A percentile compares a stretch with the other conserved stretches of the same genome.
Conservation (phyloP, 2,888 invertebrate genomes). For the Drosophila mercatorum region DNA sequence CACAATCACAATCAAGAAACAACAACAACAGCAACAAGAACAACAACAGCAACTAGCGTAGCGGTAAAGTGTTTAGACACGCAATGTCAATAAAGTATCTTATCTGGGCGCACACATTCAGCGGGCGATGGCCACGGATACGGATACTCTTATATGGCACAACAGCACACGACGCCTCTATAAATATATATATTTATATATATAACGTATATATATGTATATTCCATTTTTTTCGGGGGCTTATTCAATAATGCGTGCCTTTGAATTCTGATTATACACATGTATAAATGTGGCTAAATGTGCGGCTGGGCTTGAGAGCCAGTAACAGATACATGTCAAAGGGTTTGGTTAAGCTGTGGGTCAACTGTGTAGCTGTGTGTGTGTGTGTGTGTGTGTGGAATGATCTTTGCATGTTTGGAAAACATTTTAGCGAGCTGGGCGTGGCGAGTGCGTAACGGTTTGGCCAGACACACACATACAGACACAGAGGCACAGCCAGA, state of each 20-base stretch:
- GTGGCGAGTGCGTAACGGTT: constrained; percentile 70
- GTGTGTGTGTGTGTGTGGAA: constrained; percentile 37
- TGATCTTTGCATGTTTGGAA: constrained; percentile 78
- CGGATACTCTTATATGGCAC: constrained; percentile 60
- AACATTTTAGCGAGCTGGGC: constrained; percentile 75
- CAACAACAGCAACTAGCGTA: constrained; percentile 53
- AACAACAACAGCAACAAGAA: constrained; percentile 58
- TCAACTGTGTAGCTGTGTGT: constrained; percentile 23
- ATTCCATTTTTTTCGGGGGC: constrained; percentile 19
- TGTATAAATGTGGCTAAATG: constrained; percentile 32
- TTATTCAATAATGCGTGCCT: constrained; percentile 77
- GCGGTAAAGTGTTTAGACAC: constrained; percentile 81
- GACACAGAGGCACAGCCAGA: constrained; percentile 11
- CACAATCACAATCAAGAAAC: constrained; percentile 77
- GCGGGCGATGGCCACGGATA: constrained; percentile 70
- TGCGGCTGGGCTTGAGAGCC: constrained; percentile 20
- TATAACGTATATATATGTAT: neutral
- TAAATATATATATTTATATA: constrained; percentile 8
- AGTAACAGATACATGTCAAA: constrained; percentile 66
- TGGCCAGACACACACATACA: constrained; percentile 15
- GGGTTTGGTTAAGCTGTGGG: constrained; percentile 61
- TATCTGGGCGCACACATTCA: constrained; percentile 62
- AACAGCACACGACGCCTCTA: constrained; percentile 32
- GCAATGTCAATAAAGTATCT: constrained; percentile 81
- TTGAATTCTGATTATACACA: constrained; percentile 76